Evolutionary conservation across 2,888 invertebrate genomes (phyloP).

Genomic region (Leucophenga maculata): DNA sequence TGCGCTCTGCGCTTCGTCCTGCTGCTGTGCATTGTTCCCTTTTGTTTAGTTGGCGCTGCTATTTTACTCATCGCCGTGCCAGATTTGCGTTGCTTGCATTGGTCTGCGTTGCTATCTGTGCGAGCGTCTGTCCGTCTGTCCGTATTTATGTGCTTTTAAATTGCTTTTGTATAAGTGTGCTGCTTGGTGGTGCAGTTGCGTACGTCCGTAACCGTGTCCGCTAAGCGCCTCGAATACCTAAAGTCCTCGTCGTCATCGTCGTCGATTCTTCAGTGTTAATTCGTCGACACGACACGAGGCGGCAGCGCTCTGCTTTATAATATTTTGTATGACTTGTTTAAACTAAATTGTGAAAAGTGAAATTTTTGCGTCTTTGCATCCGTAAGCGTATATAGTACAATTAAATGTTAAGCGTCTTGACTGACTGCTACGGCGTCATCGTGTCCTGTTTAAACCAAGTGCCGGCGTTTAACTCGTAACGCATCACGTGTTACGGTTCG

Average conservation of each 20-base stretch:
- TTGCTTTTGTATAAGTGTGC: slow-evolving; percentile 44
- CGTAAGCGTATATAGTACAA: too few relatives aligned
- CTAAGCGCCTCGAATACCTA: slow-evolving; percentile 42
- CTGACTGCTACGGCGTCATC: too few relatives aligned
- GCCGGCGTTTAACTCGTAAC: too few relatives aligned
- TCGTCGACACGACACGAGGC: slow-evolving; percentile 68
- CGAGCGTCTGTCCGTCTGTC: slow-evolving; percentile 7
- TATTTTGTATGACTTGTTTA: background rate
- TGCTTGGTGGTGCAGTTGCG: slow-evolving; percentile 42
- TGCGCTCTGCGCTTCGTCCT: background rate
- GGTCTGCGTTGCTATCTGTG: slow-evolving; percentile 25
- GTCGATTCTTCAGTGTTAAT: slow-evolving; percentile 67
- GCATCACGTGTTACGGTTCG: background rate
- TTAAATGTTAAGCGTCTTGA: too few relatives aligned
- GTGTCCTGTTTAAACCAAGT: too few relatives aligned
- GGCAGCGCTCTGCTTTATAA: slow-evolving; percentile 33
- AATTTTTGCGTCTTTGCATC: background rate
- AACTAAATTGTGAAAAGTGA: slow-evolving; percentile 10
- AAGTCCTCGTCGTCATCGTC: slow-evolving; percentile 43
- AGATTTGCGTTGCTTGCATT: slow-evolving; percentile 26
- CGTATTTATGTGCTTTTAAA: slow-evolving; percentile 34
- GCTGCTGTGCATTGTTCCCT: slow-evolving; percentile 13
- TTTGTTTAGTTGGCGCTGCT: slow-evolving; percentile 24
- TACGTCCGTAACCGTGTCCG: slow-evolving; percentile 44
- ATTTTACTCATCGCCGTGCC: slow-evolving; percentile 1